Evolutionary conservation across 2,888 invertebrate genomes (phyloP), one percentile per base, ranked within the genome.

Genomic region (Drosophila recens): DNA sequence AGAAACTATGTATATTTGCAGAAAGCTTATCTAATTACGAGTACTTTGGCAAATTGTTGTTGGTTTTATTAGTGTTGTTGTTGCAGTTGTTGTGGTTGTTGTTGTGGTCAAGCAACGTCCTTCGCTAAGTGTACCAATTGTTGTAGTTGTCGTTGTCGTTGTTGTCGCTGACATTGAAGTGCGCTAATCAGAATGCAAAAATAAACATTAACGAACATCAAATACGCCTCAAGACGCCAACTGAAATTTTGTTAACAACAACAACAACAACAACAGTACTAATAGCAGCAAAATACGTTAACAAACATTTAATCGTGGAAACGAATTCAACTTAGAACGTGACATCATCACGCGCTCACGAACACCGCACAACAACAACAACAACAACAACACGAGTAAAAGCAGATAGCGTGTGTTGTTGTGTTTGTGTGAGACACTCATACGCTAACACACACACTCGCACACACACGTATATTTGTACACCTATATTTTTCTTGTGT

Each of bases 291-390:
- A 67, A 76, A 72, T 70, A 79, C 72, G 74, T 76, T 79, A 88
- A 86, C 77, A 82, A 84, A 75, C 82, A 67, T 79, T 87, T 79
- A 85, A 80, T 85, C 85, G 87, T 85, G 69, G 68, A 72, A 84
- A 79, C 79, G 69, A 82, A 76, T 77, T 81, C 79, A 86, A 88
- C 76, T 88, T 86, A 84, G 87, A 89, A 89, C 85, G 87, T 87
- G 87, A 87, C 87, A 87, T 87, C 87, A 87, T 87, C 87, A 87
- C 87, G 87, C 87, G 87, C 87, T 87, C 80, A 73, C 80, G 46
- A 68, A 57, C 27, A 49, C 53, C 15, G 6, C 42, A 38, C 40
- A 53, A 17, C 40, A 64, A 4, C 58, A 66, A 45, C 63, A 69
- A 42, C 61, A 67, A 46, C 61, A 69, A 38, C 57, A 45, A 67